Percentiles rank a stretch among this genome's conserved stretches.
These are phyloP conservation scores for Psittacula echo DNA, from an alignment of 2,797 vertebrate species.

Conservation along the genomic window DNA sequence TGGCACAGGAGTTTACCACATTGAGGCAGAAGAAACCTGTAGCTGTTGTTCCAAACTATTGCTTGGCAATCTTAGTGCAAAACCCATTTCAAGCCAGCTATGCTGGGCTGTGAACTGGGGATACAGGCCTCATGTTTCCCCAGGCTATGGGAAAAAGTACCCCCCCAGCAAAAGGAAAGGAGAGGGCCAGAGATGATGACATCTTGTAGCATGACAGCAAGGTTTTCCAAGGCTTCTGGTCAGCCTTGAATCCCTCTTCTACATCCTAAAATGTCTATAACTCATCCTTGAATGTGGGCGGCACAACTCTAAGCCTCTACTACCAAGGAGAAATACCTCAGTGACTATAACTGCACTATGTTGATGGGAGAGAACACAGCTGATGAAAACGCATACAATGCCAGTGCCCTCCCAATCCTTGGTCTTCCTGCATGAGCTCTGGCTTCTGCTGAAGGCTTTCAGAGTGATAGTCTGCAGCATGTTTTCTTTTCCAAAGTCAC, in stretches of 20 bases:
- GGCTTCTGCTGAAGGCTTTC: background rate
- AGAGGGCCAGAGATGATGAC: background rate
- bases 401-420: background rate
- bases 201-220: background rate
- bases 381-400: background rate
- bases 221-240: background rate
- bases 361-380: background rate
- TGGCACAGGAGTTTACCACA: background rate
- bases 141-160: background rate
- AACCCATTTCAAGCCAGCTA: background rate
- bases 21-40: background rate
- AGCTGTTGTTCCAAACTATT: background rate
- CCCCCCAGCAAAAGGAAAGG: background rate
- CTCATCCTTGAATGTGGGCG: background rate
- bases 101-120: background rate
- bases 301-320: background rate
- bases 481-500: background rate
- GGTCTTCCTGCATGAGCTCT: background rate
- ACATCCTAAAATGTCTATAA: background rate
- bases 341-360: background rate
- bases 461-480: rapidly evolving
- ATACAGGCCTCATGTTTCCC: rapidly evolving
- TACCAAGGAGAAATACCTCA: background rate
- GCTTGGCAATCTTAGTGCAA: background rate
- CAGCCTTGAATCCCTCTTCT: background rate